These are phyloP conservation scores for Alloplasta piceator DNA, from an alignment of 2,888 invertebrate genomes.

Conservation along the genomic window DNA sequence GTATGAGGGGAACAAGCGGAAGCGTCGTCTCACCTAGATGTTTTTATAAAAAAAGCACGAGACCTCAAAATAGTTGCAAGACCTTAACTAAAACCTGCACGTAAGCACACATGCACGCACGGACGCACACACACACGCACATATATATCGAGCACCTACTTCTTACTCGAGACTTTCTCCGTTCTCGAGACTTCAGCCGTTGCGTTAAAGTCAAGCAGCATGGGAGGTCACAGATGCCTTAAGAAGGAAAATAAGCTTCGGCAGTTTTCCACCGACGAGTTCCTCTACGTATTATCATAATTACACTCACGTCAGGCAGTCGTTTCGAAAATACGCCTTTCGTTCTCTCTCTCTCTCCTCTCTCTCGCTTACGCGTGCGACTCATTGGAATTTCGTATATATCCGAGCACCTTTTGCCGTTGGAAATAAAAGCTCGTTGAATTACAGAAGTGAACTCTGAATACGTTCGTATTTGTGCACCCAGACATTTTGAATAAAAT, in stretches of 20 bases:
- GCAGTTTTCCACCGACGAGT: slow-evolving; percentile 44
- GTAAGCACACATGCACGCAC: no score
- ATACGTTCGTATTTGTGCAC: not conserved
- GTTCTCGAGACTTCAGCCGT: slow-evolving; percentile 10
- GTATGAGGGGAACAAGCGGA: no score
- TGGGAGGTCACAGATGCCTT: slow-evolving; percentile 40
- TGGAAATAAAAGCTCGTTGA: slow-evolving; percentile 39
- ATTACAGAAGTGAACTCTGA: not conserved
- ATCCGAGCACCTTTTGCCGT: slow-evolving; percentile 19
- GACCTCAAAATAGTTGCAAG: slow-evolving; percentile 18
- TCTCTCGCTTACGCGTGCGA: slow-evolving; percentile 4
- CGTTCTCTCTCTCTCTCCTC: no score
- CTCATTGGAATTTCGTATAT: slow-evolving; percentile 28
- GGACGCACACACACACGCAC: not conserved
- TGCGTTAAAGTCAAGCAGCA: slow-evolving; percentile 41
- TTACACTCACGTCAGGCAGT: slow-evolving; percentile 45
- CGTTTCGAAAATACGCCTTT: slow-evolving; percentile 45
- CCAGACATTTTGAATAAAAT: slow-evolving; percentile 14
- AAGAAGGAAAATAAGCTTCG: slow-evolving; percentile 45
- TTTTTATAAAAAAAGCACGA: slow-evolving; percentile 40
- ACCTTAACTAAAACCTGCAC: slow-evolving; percentile 13
- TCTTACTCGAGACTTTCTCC: slow-evolving; percentile 12
- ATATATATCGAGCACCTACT: not conserved
- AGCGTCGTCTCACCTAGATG: slow-evolving; percentile 19
- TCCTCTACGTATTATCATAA: slow-evolving; percentile 56